Base-by-base conservation (phyloP, 1,140 invertebrate species). In the Polyergus mexicanus region DNA sequence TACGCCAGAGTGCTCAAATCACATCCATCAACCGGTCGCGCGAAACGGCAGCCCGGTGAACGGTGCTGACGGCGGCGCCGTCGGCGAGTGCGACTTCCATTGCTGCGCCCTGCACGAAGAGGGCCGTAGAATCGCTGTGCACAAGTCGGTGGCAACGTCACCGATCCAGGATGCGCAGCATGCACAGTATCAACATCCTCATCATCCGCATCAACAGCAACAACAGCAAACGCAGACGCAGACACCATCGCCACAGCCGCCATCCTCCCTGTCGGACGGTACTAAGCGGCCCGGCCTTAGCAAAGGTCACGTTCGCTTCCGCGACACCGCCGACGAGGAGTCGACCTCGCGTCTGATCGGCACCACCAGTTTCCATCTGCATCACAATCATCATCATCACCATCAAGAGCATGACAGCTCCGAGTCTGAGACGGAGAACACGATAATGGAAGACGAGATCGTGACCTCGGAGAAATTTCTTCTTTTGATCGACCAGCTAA, bases 21-120 rank as follows among this genome's bases (percentile, higher is more conserved):
- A 97, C 91, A 96, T 96, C 25, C 96, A 96, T 85, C 96, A 97
- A 81, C 96, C 97, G 86, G 96, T 96, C 28, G 95, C 93, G 92
- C 92, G 96, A 90, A 95, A 96, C 92, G 95, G 96, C 84, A 95
- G 96, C 90, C 94, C 95, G 25, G 93, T 95, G 84, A 96, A 96
- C 51, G 96, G 96, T 0, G 94, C 95, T 88, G 96, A 97, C 93
- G 95, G 95, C 62, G 94, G 95, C 63, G 95, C 96, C 47, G 94
- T 95, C 63, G 96, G 96, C 47, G 98, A 98, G 92, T 99, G 98
- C 95, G 98, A 99, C 95, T 99, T 99, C 95, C 98, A 99, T 94
- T 99, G 98, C 94, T 98, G 98, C 95, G 97, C 98, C 44, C 95
- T 99, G 81, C 98, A 99, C 95, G 98, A 98, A 93, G 98, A 98